These are phyloP conservation scores for Artibeus lituratus DNA, from an alignment of 2,797 vertebrate genomes.

Conservation along the genomic window DNA sequence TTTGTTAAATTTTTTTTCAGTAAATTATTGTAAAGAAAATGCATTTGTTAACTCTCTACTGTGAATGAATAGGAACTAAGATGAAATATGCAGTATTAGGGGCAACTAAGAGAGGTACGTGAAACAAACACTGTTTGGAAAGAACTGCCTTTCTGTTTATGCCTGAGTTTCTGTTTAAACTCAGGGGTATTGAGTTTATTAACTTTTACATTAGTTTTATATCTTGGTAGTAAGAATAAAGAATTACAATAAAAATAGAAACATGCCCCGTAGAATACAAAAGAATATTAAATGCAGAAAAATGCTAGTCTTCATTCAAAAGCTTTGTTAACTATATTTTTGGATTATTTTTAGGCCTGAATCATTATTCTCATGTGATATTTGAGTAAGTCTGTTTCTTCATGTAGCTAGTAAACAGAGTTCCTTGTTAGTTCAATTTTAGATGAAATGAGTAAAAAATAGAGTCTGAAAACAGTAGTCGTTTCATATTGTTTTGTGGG, in stretches of 20 bases:
- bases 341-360: slow-evolving; percentile 40
- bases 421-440: slow-evolving; percentile 23
- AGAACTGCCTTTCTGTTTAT: neutral
- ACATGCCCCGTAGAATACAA: neutral
- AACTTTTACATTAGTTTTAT: neutral
- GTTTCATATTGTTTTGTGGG: slow-evolving; percentile 41
- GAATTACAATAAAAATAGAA: neutral
- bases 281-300: neutral
- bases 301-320: neutral
- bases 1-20: neutral
- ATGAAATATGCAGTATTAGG: neutral
- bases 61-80: neutral
- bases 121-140: neutral
- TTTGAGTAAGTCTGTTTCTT: slow-evolving; percentile 17
- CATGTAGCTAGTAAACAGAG: slow-evolving; percentile 13
- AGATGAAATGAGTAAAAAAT: slow-evolving; percentile 19
- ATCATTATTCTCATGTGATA: neutral
- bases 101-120: neutral
- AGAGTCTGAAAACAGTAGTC: slow-evolving; percentile 33
- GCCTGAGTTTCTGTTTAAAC: no score
- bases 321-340: neutral
- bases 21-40: neutral
- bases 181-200: neutral
- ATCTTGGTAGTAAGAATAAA: neutral
- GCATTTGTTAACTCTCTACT: neutral